phyloP scores from a whole-genome alignment of 2,888 invertebrate species.

The Masnerella sp. region DNA sequence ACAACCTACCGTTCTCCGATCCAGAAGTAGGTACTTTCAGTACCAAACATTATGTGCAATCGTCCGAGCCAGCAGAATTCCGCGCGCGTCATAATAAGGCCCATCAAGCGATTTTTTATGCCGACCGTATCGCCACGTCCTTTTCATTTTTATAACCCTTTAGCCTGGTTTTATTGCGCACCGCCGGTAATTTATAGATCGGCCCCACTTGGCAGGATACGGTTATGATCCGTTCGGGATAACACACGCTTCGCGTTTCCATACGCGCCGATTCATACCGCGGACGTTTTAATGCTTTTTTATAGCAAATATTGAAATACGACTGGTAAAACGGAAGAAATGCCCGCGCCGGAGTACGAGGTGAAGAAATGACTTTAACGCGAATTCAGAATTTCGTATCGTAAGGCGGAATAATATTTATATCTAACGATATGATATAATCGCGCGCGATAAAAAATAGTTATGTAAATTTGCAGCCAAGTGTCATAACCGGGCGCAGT shows the following conservation, averaged over 20 bases:
- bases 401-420: no score
- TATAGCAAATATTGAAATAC: no score
- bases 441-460: no score
- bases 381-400: no score
- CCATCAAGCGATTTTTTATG: slow-evolving; percentile 45
- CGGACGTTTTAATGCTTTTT: no score
- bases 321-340: no score
- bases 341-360: no score
- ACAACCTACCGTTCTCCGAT: slow-evolving; percentile 63
- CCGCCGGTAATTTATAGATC: slow-evolving; percentile 24
- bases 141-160: slow-evolving; percentile 27
- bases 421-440: no score
- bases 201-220: background rate
- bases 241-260: slow-evolving; percentile 1
- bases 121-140: slow-evolving; percentile 15
- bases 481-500: no score
- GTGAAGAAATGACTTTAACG: no score
- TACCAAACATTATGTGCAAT: slow-evolving; percentile 55
- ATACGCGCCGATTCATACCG: no score
- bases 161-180: slow-evolving; percentile 5
- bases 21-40: slow-evolving; percentile 60
- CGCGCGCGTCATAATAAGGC: slow-evolving; percentile 46
- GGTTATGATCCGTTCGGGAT: background rate
- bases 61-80: slow-evolving; percentile 41
- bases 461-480: no score